Percentiles rank a stretch among this genome's conserved stretches.
Conservation (phyloP, 1,140 invertebrate species). For the Drosophila subobscura region DNA sequence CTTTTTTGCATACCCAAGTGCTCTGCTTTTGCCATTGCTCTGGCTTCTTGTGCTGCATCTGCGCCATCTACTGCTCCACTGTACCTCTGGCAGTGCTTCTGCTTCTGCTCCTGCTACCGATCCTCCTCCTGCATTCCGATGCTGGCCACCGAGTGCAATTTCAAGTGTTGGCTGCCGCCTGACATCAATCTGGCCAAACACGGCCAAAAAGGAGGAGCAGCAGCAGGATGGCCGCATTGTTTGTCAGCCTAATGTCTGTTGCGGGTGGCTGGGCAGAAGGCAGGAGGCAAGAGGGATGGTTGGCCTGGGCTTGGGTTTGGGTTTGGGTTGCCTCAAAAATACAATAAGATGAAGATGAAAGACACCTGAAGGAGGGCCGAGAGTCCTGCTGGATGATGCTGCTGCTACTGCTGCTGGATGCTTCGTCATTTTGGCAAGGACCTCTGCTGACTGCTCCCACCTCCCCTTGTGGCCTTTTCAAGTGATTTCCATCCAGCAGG, state of each 20-base stretch:
- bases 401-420: conserved; percentile 14
- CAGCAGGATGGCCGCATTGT: conserved; percentile 58
- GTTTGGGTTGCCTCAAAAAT: conserved; percentile 51
- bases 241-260: conserved; percentile 78
- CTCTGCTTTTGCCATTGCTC: conserved; percentile 26
- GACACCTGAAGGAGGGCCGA: conserved; percentile 57
- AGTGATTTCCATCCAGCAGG: conserved; percentile 70
- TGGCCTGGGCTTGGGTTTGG: not conserved
- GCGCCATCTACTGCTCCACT: not conserved
- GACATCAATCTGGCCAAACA: conserved; percentile 66
- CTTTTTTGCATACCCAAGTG: conserved; percentile 42
- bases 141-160: conserved; percentile 61
- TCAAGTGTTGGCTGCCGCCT: conserved; percentile 69
- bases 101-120: no score
- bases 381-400: not conserved
- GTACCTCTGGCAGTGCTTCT: not conserved
- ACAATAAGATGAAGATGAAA: conserved; percentile 80
- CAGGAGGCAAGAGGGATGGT: not conserved
- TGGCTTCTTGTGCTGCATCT: conserved; percentile 3
- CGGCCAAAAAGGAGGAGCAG: not conserved
- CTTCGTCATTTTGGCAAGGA: conserved; percentile 78
- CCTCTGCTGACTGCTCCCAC: conserved; percentile 20
- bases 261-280: conserved; percentile 12
- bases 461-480: conserved; percentile 41
- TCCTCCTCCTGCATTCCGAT: conserved; percentile 1